A percentile compares a stretch with the other conserved stretches of the same genome.
Evolutionary conservation across 2,113 vertebrate genomes (phyloP).

Genomic region (Sardina pilchardus): DNA sequence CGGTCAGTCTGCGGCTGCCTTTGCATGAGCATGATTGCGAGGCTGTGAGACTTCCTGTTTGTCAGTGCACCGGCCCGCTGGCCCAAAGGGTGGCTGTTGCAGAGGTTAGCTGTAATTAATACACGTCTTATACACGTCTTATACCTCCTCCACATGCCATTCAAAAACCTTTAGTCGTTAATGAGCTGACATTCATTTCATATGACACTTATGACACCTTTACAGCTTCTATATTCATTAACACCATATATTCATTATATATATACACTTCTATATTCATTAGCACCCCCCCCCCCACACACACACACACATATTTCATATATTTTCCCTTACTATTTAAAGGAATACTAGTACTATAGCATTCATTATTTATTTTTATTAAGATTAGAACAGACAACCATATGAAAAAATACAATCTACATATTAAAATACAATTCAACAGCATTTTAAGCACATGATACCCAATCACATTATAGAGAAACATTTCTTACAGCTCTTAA

Average conservation of each 20-base stretch:
- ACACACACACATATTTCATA: background rate
- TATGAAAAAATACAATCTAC: conserved; percentile 22
- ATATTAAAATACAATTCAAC: conserved; percentile 19
- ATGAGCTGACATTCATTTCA: background rate
- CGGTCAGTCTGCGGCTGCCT: no score
- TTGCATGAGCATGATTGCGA: no score
- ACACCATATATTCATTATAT: background rate
- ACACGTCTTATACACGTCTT: no score
- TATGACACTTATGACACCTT: background rate
- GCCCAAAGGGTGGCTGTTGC: no score
- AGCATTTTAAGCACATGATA: conserved; percentile 44
- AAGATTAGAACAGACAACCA: background rate
- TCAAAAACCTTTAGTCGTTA: background rate
- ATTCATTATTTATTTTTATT: conserved; percentile 30
- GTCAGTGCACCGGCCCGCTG: no score
- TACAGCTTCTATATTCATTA: background rate
- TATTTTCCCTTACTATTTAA: background rate
- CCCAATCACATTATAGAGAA: conserved; percentile 9
- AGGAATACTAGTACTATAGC: background rate
- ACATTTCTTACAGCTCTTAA: background rate
- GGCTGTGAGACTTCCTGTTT: no score
- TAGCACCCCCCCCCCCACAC: background rate
- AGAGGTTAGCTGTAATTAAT: no score
- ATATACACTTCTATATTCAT: background rate
- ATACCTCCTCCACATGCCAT: no score